These are phyloP conservation scores for Uromys caudimaculatus DNA, from an alignment of 2,797 vertebrate genomes.

Conservation along the genomic window DNA sequence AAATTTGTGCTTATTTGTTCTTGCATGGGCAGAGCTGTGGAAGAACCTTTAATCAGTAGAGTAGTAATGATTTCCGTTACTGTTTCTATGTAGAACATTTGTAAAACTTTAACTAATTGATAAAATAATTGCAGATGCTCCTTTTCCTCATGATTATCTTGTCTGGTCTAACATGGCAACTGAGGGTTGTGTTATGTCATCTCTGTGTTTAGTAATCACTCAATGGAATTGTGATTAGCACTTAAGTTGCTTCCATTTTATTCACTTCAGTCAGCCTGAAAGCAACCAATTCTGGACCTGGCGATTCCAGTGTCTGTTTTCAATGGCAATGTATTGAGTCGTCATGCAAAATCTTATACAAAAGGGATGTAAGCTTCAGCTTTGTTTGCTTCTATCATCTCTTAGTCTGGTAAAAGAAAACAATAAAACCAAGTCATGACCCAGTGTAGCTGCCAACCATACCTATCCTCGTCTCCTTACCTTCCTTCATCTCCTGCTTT, in stretches of 20 bases:
- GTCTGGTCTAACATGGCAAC: not conserved
- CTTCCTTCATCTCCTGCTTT: constrained; percentile 94
- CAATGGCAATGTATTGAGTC: not conserved
- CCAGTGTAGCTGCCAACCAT: not conserved
- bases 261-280: not conserved
- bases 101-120: not conserved
- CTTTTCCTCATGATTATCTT: not conserved
- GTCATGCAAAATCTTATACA: not conserved
- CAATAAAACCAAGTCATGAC: not conserved
- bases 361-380: not conserved
- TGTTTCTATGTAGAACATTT: not conserved
- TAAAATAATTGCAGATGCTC: not conserved
- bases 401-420: not conserved
- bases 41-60: not conserved
- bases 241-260: not conserved
- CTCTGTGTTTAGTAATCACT: not conserved
- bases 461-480: constrained; percentile 95
- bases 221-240: not conserved
- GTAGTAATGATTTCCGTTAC: not conserved
- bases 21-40: not conserved
- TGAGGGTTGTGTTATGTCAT: not conserved
- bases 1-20: not conserved
- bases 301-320: not conserved
- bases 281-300: not conserved
- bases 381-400: not conserved